Evolutionary conservation across 2,888 invertebrate species (phyloP).

Genomic region (Epinotia demarniana): DNA sequence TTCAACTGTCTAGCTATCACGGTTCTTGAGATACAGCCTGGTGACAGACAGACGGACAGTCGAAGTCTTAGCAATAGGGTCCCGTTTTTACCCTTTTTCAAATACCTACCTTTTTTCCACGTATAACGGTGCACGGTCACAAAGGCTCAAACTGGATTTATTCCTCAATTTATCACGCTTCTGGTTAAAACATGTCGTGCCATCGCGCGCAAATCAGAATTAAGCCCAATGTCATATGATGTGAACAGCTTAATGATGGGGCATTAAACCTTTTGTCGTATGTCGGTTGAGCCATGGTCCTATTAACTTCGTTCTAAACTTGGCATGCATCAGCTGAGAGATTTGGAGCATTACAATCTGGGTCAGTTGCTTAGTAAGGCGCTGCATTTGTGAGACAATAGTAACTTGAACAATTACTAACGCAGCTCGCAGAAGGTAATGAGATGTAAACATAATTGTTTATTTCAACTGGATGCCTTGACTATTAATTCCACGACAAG

Average conservation of each 20-base stretch:
- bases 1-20: too few relatives aligned
- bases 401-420: conserved; percentile 50
- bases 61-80: too few relatives aligned
- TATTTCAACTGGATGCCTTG: neutral
- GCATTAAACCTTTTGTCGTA: conserved; percentile 45
- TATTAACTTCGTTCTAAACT: conserved; percentile 64
- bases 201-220: conserved; percentile 27
- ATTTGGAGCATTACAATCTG: conserved; percentile 77
- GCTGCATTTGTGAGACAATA: conserved; percentile 55
- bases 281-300: conserved; percentile 46
- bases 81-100: too few relatives aligned
- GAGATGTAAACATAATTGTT: conserved; percentile 26
- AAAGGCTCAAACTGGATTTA: neutral
- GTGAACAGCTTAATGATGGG: conserved; percentile 41
- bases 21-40: too few relatives aligned
- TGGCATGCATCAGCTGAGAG: conserved; percentile 68
- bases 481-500: neutral
- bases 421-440: conserved; percentile 37
- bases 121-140: too few relatives aligned
- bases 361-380: conserved; percentile 80
- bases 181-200: conserved; percentile 28
- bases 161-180: neutral
- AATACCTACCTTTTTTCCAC: too few relatives aligned
- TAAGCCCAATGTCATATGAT: conserved; percentile 42
- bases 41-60: too few relatives aligned